phyloP scores from a whole-genome alignment of 1,140 invertebrate genomes.

The Orius insidiosus region DNA sequence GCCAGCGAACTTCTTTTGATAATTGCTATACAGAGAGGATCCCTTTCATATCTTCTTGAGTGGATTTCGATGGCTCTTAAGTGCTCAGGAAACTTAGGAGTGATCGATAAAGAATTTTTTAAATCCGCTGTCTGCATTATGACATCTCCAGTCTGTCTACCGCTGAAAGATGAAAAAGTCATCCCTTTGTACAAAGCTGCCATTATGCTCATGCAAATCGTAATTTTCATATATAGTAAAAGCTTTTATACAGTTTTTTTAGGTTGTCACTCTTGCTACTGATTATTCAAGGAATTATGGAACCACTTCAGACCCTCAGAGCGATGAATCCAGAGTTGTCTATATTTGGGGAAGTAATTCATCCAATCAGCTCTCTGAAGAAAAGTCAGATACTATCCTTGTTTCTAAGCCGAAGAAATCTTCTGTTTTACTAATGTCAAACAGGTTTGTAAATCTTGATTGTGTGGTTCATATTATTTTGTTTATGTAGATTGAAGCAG shows the following conservation, averaged over 20 bases:
- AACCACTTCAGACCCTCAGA: constrained; percentile 15
- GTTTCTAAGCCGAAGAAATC: constrained; percentile 40
- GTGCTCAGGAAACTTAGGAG: constrained; percentile 14
- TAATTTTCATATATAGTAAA: constrained; percentile 20
- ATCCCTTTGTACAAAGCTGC: constrained; percentile 34
- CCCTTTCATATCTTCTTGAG: constrained; percentile 40
- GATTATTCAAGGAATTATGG: constrained; percentile 27
- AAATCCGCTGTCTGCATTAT: constrained; percentile 2
- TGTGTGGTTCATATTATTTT: background rate
- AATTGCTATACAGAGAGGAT: constrained; percentile 40
- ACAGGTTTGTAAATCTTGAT: constrained; percentile 29
- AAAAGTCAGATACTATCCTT: constrained; percentile 39
- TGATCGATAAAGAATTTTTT: constrained; percentile 14
- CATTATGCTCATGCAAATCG: constrained; percentile 34
- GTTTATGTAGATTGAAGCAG: constrained; percentile 41
- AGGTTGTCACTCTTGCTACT: constrained; percentile 29
- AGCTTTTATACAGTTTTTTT: constrained; percentile 13
- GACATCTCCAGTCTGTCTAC: background rate
- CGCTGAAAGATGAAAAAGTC: constrained; percentile 11
- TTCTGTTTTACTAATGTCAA: constrained; percentile 34
- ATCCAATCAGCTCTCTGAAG: constrained; percentile 44
- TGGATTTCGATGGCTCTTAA: constrained; percentile 45
- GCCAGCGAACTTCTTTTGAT: constrained; percentile 38
- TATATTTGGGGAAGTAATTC: constrained; percentile 52
- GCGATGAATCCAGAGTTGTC: constrained; percentile 30